Evolutionary conservation across 2,797 vertebrate genomes (phyloP).

Genomic region (Esox masquinongy): DNA sequence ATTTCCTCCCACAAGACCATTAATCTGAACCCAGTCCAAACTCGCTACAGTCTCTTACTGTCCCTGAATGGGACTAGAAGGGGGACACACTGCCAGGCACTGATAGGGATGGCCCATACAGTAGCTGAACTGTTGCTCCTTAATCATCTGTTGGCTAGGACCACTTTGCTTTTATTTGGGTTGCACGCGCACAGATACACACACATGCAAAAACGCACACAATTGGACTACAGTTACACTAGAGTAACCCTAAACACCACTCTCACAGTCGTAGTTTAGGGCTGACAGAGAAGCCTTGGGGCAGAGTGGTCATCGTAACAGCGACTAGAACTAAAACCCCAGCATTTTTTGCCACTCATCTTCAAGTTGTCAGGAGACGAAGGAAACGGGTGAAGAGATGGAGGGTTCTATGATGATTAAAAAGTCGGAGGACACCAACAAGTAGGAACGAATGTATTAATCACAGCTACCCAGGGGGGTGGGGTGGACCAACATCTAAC

Average conservation of each 20-base stretch:
- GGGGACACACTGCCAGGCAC: background rate
- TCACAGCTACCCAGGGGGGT: constrained; percentile 42
- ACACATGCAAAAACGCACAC: background rate
- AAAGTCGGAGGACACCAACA: constrained; percentile 41
- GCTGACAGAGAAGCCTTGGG: background rate
- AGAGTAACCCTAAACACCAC: background rate
- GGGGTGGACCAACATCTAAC: constrained; percentile 35
- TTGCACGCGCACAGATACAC: background rate
- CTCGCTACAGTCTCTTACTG: background rate
- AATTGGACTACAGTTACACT: too few relatives aligned
- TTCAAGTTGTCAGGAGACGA: constrained; percentile 6
- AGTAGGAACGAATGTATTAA: constrained; percentile 40
- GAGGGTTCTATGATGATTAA: constrained; percentile 31
- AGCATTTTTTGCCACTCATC: background rate
- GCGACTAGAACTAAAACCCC: constrained; percentile 3
- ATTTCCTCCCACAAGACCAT: background rate
- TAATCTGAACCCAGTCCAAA: background rate
- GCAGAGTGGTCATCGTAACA: constrained; percentile 8
- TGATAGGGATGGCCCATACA: background rate
- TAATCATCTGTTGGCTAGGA: constrained; percentile 49
- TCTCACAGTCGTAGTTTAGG: background rate
- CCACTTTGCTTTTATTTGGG: constrained; percentile 24
- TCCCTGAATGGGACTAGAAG: background rate
- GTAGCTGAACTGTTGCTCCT: constrained; percentile 1
- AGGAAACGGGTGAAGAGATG: constrained; percentile 10